Evolutionary conservation across 2,888 invertebrate genomes (phyloP), one percentile per base, ranked within the genome.

Genomic region (Scaptomyza reducta): DNA sequence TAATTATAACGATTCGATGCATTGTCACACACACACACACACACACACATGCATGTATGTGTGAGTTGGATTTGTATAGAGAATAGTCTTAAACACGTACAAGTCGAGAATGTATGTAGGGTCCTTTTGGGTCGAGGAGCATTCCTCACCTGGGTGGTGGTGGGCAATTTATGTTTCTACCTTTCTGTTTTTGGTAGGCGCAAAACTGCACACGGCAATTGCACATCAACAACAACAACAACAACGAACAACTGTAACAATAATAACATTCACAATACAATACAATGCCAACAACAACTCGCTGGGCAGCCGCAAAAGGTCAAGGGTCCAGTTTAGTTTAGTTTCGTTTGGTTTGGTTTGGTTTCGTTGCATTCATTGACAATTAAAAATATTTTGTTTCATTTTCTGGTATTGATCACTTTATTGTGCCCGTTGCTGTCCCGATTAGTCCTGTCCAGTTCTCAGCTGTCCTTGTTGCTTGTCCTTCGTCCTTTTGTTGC

Each of bases 131-230:
- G 10, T 50, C 47, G 59, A 29, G 45, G 54, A 33, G 45, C 54
- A 65, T 60, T 69, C 62, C 69, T 82, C 82, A 85, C 83, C 77
- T 81, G 81, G 85, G 85, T 77, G 81, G 85, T 77, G 81, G 81
- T 76, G 74, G 76, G 67, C 70, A 55, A 76, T 75, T 74, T 71
- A 63, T 71, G 16, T 40, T 9, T 16, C 14, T 72, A 72, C 75
- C 69, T 77, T 77, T 60, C 35, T 14, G n/a, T 7, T 38, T 14
- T 40, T 16, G 40, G 38, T 16, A 42, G 44, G 61, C 58, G 59
- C 54, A 61, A 51, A 73, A 53, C 53, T 63, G 65, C 61, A 61
- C 59, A 73, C 61, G 56, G 65, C 73, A 73, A 72, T 77, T 76
- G 77, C 74, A 69, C 65, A 77, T 55, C 62, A 77, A 61, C 58